phyloP scores from a whole-genome alignment of 2,888 invertebrate genomes.

The Sceliomorpha sp. region DNA sequence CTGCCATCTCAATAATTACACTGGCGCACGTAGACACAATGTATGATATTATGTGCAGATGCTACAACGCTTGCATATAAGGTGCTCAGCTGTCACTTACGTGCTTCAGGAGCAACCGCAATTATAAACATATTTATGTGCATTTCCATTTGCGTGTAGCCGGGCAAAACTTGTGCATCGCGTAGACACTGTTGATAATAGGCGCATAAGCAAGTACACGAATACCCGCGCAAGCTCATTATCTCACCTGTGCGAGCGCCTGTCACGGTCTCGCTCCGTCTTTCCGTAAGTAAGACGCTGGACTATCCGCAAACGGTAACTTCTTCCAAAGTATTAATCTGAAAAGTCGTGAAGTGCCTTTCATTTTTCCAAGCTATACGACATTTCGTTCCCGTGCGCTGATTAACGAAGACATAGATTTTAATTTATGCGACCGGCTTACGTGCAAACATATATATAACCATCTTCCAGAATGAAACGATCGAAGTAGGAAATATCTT shows the following conservation, averaged over 20 bases:
- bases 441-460: too few species aligned
- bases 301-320: slow-evolving; percentile 25
- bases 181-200: slow-evolving; percentile 8
- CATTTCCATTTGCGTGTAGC: slow-evolving; percentile 41
- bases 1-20: too few species aligned
- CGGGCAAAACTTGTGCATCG: slow-evolving; percentile 31
- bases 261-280: slow-evolving; percentile 35
- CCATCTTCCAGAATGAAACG: too few species aligned
- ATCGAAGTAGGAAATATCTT: too few species aligned
- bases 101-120: slow-evolving; percentile 73
- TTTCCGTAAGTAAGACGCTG: slow-evolving; percentile 34
- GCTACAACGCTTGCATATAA: slow-evolving; percentile 62
- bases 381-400: too few species aligned
- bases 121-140: slow-evolving; percentile 63
- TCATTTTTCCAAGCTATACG: too few species aligned
- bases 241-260: slow-evolving; percentile 54
- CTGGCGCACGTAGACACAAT: slow-evolving; percentile 8
- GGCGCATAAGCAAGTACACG: slow-evolving; percentile 25
- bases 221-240: slow-evolving; percentile 48
- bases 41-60: slow-evolving; percentile 19
- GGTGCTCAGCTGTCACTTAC: slow-evolving; percentile 75
- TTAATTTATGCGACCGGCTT: too few species aligned
- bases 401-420: too few species aligned
- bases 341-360: too few species aligned
- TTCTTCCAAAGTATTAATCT: too few species aligned